Conservation (phyloP, 1,140 invertebrate species). For the Lucilia sericata region DNA sequence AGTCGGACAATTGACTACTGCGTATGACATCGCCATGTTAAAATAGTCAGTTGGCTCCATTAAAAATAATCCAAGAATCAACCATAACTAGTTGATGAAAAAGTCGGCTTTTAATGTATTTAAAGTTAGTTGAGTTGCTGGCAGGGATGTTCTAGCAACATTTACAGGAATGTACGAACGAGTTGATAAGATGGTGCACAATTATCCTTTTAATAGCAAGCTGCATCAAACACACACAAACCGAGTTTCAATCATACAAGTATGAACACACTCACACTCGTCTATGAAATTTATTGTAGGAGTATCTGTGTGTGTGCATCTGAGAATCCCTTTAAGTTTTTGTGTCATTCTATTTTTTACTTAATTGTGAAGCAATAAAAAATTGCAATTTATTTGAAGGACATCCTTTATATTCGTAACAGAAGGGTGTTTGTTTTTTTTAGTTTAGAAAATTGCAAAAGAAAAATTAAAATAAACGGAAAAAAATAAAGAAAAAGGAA, state of each 20-base stretch:
- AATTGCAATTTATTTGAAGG: constrained; percentile 65
- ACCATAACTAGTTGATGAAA: no score
- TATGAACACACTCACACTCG: background rate
- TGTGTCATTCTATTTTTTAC: constrained; percentile 53
- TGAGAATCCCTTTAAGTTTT: background rate
- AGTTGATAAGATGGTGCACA: background rate
- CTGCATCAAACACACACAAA: background rate
- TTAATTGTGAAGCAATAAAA: constrained; percentile 66
- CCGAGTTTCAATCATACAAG: background rate
- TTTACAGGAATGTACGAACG: no score
- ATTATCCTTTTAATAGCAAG: background rate
- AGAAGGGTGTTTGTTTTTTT: constrained; percentile 35
- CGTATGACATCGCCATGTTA: no score
- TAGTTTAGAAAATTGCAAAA: background rate
- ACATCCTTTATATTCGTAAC: constrained; percentile 52
- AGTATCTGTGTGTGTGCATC: background rate
- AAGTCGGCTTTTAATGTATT: no score
- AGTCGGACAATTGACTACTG: no score
- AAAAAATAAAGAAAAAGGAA: constrained; percentile 26
- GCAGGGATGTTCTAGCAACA: background rate
- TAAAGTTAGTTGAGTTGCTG: no score
- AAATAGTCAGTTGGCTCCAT: no score
- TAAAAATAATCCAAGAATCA: no score
- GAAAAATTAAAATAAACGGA: constrained; percentile 27
- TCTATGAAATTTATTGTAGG: background rate